These are phyloP conservation scores for Mimumesa dahlbomi DNA, from an alignment of 2,888 invertebrate species.

Conservation along the genomic window DNA sequence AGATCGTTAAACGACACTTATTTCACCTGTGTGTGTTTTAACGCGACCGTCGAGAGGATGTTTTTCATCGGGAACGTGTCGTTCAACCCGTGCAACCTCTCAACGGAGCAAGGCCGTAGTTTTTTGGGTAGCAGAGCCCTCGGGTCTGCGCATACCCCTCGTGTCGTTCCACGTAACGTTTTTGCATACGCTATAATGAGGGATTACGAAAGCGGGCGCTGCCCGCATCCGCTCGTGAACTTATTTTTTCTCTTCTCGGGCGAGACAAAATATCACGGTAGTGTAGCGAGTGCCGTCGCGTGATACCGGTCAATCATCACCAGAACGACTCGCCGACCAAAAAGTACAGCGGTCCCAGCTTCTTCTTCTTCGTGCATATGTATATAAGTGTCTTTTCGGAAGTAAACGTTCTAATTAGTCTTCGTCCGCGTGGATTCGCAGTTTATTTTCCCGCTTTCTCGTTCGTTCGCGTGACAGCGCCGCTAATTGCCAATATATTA, in stretches of 20 bases:
- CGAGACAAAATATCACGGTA: constrained; percentile 8
- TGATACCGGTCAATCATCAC: constrained; percentile 74
- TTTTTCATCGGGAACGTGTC: background rate
- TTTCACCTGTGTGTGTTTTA: too few species aligned
- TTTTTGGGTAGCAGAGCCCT: background rate
- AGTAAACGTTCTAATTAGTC: constrained; percentile 67
- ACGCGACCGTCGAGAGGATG: too few species aligned
- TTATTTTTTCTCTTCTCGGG: background rate
- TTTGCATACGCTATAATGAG: constrained; percentile 61
- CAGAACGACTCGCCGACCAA: constrained; percentile 62
- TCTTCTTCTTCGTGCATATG: constrained; percentile 30
- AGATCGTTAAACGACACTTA: too few species aligned
- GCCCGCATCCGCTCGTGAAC: constrained; percentile 19
- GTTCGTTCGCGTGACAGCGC: constrained; percentile 58
- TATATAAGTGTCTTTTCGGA: constrained; percentile 62
- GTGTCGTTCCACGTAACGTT: constrained; percentile 10
- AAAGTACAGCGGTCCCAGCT: constrained; percentile 34
- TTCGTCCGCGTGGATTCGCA: constrained; percentile 24
- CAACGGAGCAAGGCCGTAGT: background rate
- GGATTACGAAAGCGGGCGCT: constrained; percentile 47
- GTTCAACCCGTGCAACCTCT: background rate
- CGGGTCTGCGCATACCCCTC: background rate
- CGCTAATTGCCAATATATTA: constrained; percentile 67
- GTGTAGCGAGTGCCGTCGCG: constrained; percentile 65
- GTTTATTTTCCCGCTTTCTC: constrained; percentile 25